Conservation (phyloP, 2,797 vertebrate genomes). For the Rallus crepitans region DNA sequence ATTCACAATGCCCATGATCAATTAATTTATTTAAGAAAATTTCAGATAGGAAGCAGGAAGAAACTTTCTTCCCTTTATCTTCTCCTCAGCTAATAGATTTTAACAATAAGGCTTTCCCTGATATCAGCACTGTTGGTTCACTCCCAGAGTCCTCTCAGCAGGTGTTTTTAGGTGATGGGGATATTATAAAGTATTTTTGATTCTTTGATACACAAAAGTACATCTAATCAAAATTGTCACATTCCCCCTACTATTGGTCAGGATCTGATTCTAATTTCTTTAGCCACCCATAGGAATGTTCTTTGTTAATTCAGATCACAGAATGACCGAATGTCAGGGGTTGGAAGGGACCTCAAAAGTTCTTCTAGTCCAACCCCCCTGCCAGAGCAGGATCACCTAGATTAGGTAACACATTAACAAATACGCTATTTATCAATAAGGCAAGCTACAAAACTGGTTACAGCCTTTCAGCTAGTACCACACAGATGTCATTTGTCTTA, state of each 20-base stretch:
- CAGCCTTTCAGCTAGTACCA: not conserved
- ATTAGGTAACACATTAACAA: not conserved
- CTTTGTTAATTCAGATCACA: not conserved
- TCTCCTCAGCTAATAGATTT: not conserved
- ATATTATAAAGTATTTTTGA: not conserved
- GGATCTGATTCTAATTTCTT: not conserved
- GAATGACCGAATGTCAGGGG: too few species aligned
- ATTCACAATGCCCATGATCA: not conserved
- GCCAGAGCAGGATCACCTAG: too few species aligned
- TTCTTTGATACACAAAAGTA: not conserved
- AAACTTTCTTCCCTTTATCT: not conserved
- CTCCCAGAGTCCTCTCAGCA: not conserved
- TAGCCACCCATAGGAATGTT: not conserved
- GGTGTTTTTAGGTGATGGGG: not conserved
- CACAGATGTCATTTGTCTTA: not conserved
- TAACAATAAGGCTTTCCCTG: not conserved
- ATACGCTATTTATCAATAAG: not conserved
- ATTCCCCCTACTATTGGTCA: not conserved
- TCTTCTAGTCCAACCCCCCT: too few species aligned
- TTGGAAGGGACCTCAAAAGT: too few species aligned
- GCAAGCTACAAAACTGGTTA: not conserved
- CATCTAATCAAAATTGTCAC: not conserved
- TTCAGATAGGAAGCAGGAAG: not conserved
- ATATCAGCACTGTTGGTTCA: not conserved
- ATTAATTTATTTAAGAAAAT: not conserved